Percentiles rank a stretch among this genome's conserved stretches.
Conservation (phyloP, 1,140 invertebrate species). For the Scylla paramamosain region DNA sequence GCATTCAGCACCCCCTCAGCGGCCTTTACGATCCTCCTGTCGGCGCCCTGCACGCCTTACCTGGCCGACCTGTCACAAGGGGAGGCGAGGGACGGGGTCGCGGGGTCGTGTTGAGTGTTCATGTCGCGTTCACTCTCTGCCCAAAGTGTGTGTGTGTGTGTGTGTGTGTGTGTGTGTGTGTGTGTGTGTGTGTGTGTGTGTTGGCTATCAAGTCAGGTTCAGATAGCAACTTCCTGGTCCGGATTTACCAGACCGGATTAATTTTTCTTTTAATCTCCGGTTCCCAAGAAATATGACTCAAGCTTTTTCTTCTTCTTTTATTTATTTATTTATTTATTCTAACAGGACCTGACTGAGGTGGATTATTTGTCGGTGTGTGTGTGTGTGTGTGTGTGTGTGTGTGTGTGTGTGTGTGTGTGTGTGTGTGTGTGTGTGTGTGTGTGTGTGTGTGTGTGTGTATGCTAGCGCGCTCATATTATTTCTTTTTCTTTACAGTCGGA, state of each 20-base stretch:
- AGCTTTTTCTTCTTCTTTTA: neutral
- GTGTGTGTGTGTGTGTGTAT: no score
- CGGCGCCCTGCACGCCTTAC: neutral
- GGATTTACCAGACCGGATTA: neutral
- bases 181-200: slow-evolving; percentile 17
- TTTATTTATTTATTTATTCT: no score
- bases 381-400: no score
- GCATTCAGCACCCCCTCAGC: neutral
- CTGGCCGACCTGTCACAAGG: neutral
- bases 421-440: no score
- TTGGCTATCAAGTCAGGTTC: neutral
- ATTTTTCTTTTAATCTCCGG: slow-evolving; percentile 15
- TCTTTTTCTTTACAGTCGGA: no score
- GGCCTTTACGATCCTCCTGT: neutral
- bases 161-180: slow-evolving; percentile 2
- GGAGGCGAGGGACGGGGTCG: neutral
- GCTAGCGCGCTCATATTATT: no score
- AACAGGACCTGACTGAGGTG: no score
- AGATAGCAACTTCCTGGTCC: neutral
- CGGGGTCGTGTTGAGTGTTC: neutral
- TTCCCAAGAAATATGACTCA: neutral
- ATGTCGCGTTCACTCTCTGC: neutral
- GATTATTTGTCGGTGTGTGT: no score
- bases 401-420: no score
- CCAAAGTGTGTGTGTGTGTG: slow-evolving; percentile 4